Conservation (phyloP, 2,888 invertebrate species). For the Nebria brevicollis region DNA sequence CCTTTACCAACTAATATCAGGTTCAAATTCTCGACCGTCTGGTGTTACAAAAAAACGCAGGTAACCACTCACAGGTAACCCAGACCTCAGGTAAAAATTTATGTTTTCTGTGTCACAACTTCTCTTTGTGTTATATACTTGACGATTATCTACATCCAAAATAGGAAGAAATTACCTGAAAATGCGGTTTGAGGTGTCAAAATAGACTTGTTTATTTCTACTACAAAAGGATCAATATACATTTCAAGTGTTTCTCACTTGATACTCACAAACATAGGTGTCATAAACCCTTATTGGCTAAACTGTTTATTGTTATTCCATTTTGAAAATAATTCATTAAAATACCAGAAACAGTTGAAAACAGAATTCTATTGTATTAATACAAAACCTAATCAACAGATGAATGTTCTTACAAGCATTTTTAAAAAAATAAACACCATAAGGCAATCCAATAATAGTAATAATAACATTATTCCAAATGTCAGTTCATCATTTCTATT, state of each 20-base stretch:
- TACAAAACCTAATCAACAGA: neutral
- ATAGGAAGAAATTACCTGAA: neutral
- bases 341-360: too few species aligned
- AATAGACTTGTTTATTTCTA: neutral
- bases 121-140: neutral
- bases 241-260: neutral
- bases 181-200: neutral
- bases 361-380: too few species aligned
- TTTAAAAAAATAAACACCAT: neutral
- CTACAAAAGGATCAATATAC: neutral
- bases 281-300: neutral
- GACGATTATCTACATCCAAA: neutral
- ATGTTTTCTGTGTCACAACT: neutral
- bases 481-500: neutral
- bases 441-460: conserved; percentile 8
- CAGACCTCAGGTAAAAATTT: neutral
- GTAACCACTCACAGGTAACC: neutral
- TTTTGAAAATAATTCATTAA: too few species aligned
- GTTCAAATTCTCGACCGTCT: conserved; percentile 1
- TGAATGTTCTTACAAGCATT: neutral
- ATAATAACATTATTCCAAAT: conserved; percentile 11
- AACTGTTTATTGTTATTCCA: too few species aligned
- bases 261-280: neutral
- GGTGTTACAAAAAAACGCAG: neutral
- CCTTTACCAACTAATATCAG: neutral